These are phyloP conservation scores for Pao palembangensis DNA, from an alignment of 2,113 vertebrate genomes.

Conservation along the genomic window DNA sequence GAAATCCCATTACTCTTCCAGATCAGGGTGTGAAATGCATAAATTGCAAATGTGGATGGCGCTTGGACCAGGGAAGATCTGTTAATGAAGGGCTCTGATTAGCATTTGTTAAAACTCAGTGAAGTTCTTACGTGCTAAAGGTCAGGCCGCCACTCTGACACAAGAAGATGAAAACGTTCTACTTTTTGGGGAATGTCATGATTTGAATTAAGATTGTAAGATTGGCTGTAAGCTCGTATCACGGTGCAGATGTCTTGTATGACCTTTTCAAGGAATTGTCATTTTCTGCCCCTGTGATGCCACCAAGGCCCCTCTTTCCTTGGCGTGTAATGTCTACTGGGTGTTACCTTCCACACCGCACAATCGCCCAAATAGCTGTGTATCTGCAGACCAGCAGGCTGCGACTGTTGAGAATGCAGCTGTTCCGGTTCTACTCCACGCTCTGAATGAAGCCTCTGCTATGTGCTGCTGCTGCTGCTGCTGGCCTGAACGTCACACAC, in stretches of 20 bases:
- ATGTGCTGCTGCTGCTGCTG: constrained; percentile 42
- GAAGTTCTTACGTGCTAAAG: constrained; percentile 75
- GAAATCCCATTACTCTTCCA: constrained; percentile 56
- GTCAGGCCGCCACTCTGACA: constrained; percentile 72
- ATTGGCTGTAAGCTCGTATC: constrained; percentile 75
- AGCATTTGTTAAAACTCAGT: constrained; percentile 76
- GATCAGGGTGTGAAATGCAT: constrained; percentile 50
- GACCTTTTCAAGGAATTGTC: constrained; percentile 84
- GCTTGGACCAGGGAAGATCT: constrained; percentile 19
- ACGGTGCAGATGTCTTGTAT: constrained; percentile 72
- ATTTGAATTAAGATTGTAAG: constrained; percentile 83
- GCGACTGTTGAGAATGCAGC: constrained; percentile 57
- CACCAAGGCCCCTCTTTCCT: constrained; percentile 67
- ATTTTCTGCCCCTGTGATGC: constrained; percentile 80
- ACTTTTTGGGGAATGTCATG: constrained; percentile 76
- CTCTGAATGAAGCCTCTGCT: constrained; percentile 47
- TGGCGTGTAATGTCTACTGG: constrained; percentile 74
- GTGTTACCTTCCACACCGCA: constrained; percentile 74
- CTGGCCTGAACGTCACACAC: constrained; percentile 52
- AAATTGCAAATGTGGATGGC: constrained; percentile 43
- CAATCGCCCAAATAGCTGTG: constrained; percentile 58
- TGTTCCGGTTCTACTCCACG: constrained; percentile 60
- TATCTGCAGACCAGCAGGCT: constrained; percentile 73
- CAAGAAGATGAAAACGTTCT: constrained; percentile 68
- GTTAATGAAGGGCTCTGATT: constrained; percentile 74